A percentile compares a stretch with the other conserved stretches of the same genome.
phyloP scores from a whole-genome alignment of 2,888 invertebrate genomes.

The Xestobium rufovillosum region DNA sequence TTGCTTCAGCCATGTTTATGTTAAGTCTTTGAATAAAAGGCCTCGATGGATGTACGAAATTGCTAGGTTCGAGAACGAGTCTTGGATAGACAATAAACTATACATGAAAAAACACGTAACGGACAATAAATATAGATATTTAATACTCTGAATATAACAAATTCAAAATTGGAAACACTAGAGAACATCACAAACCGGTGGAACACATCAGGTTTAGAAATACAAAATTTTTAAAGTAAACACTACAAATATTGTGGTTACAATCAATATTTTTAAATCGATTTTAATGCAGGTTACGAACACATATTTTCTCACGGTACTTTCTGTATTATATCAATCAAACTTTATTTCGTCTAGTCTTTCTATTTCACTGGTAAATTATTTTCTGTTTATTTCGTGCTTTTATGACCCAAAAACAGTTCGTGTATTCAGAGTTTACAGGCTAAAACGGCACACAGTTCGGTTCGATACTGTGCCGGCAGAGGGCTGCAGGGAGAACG shows the following conservation, averaged over 20 bases:
- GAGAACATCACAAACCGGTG: slow-evolving; percentile 34
- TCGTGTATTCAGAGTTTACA: slow-evolving; percentile 32
- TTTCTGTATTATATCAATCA: slow-evolving; percentile 10
- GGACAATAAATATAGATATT: no score
- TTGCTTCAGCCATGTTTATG: no score
- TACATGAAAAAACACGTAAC: no score
- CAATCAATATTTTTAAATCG: slow-evolving; percentile 39
- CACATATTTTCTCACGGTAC: slow-evolving; percentile 11
- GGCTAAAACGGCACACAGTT: slow-evolving; percentile 24
- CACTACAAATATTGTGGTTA: slow-evolving; percentile 19
- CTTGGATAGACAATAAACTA: no score
- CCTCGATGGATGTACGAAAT: no score
- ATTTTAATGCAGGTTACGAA: slow-evolving; percentile 30
- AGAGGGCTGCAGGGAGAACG: slow-evolving; percentile 29
- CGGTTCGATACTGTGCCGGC: slow-evolving; percentile 30
- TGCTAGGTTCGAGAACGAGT: no score
- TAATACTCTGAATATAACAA: no score
- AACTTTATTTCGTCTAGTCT: slow-evolving; percentile 14
- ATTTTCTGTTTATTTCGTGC: not conserved
- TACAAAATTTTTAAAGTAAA: slow-evolving; percentile 21
- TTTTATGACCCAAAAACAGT: slow-evolving; percentile 10
- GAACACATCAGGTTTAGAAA: slow-evolving; percentile 37
- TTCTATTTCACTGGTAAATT: no score
- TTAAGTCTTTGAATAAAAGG: no score
- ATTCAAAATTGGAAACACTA: slow-evolving; percentile 31